Percentiles rank a stretch among this genome's conserved stretches.
Conservation (phyloP, 2,797 vertebrate species). For the Paedocypris micromegethes region DNA sequence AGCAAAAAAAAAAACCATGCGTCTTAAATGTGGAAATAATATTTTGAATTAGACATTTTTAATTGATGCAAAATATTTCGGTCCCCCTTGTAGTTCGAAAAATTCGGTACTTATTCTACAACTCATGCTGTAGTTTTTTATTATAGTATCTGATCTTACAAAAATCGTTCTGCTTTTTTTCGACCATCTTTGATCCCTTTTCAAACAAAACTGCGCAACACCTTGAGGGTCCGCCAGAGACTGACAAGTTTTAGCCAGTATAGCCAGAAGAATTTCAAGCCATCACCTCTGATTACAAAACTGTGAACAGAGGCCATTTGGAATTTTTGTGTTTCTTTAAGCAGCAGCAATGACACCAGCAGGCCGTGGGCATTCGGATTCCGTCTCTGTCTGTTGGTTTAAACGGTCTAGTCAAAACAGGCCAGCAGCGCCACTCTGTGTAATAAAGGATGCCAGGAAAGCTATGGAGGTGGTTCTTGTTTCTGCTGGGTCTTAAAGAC, state of each 20-base stretch:
- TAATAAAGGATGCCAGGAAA: conserved; percentile 29
- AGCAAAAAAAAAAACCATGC: too few relatives aligned
- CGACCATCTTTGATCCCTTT: conserved; percentile 51
- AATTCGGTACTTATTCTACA: conserved; percentile 40
- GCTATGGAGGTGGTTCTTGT: conserved; percentile 17
- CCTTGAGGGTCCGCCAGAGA: conserved; percentile 37
- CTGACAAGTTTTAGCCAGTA: conserved; percentile 42
- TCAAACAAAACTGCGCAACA: conserved; percentile 60
- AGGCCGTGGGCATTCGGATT: conserved; percentile 35
- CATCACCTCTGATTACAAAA: conserved; percentile 64
- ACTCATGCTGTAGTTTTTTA: conserved; percentile 53
- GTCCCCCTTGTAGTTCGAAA: too few relatives aligned
- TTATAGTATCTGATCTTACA: conserved; percentile 55
- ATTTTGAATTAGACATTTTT: too few relatives aligned
- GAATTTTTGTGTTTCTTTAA: conserved; percentile 30
- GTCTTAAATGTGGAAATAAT: too few relatives aligned
- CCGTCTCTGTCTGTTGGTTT: conserved; percentile 24
- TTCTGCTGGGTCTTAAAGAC: conserved; percentile 36
- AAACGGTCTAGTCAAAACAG: conserved; percentile 33
- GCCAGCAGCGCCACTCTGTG: conserved; percentile 36
- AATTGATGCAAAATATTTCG: too few relatives aligned
- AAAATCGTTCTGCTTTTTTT: conserved; percentile 22
- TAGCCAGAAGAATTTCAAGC: conserved; percentile 41
- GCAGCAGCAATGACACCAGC: conserved; percentile 25
- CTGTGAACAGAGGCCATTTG: conserved; percentile 58